Evolutionary conservation across 2,888 invertebrate species (phyloP), one percentile per base, ranked within the genome.

Genomic region (Meandrusa payeni): DNA sequence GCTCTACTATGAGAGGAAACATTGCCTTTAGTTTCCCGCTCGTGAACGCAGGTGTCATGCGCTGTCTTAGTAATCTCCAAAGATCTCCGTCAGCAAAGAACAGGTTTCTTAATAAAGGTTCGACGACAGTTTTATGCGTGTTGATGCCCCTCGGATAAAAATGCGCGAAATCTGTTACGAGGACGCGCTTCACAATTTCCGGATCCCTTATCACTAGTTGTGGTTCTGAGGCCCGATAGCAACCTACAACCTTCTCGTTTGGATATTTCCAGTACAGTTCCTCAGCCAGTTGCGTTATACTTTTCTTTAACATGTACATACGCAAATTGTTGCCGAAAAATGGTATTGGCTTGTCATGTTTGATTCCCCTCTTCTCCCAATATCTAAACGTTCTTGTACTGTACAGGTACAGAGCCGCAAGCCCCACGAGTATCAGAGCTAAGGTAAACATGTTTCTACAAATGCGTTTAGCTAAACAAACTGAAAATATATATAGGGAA

Each of bases 231-330:
- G 63, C 65, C 2, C 74, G 61, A 47, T 57, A 79, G 45, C 61
- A 69, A 2, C 78, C 80, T 0, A 80, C 74, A 5, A 70, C 61
- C 17, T 60, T 62, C 45, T 77, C 76, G 0, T 60, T 54, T 0
- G 78, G 75, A 43, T 68, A 78, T 42, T 64, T 69, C 58, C 65
- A 61, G 51, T 78, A 79, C 5, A 57, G 47, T n/a, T 76, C 72
- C 0, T 55, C 64, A 1, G 59, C 44, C 6, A 57, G 47, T 44
- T 76, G 55, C 1, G 70, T 58, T 6, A 69, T 46, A 46, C 76
- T 75, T 36, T 57, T 60, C 33, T 54, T 57, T 42, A 59, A 38
- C 1, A 73, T 41, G 36, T 63, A 70, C 7, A 65, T 59, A 6
- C 42, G 47, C 1, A 55, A 51, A n/a, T 72, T 67, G 2, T 64